A percentile compares a stretch with the other conserved stretches of the same genome.
phyloP scores from a whole-genome alignment of 1,140 invertebrate species.

The Anastrepha ludens region DNA sequence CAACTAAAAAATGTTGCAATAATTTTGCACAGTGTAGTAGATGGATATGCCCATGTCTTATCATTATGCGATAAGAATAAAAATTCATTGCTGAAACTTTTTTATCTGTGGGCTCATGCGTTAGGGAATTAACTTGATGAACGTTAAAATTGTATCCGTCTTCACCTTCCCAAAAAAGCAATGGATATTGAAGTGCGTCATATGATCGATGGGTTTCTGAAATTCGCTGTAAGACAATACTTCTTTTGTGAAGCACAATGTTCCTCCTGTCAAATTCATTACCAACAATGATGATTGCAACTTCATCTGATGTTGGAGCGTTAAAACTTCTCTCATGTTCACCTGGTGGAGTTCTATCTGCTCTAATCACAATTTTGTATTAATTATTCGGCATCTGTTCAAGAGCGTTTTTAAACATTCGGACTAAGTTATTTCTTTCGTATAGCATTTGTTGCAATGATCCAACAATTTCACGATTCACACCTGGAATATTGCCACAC shows the following conservation, averaged over 20 bases:
- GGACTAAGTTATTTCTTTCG: too few relatives aligned
- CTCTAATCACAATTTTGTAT: too few relatives aligned
- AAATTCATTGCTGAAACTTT: background rate
- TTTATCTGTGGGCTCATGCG: background rate
- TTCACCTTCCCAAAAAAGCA: conserved; percentile 65
- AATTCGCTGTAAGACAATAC: conserved; percentile 56
- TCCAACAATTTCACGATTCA: too few relatives aligned
- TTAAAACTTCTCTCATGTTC: conserved; percentile 64
- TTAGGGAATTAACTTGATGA: conserved; percentile 13
- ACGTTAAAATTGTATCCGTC: conserved; percentile 68
- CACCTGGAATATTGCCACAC: too few relatives aligned
- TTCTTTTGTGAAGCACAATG: background rate
- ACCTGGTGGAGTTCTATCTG: too few relatives aligned
- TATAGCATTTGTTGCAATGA: too few relatives aligned
- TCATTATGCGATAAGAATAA: conserved; percentile 3
- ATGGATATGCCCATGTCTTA: too few relatives aligned
- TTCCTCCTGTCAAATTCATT: background rate
- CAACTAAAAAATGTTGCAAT: background rate
- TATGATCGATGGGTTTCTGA: conserved; percentile 58
- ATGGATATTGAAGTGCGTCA: too few relatives aligned
- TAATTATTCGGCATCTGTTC: too few relatives aligned
- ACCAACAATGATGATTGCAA: conserved; percentile 71
- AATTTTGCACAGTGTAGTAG: background rate
- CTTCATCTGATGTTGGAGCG: conserved; percentile 69
- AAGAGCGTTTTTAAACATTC: too few relatives aligned